Evolutionary conservation across 2,113 vertebrate species (phyloP), one percentile per base, ranked within the genome.

Genomic region (Rhinogobius similis): DNA sequence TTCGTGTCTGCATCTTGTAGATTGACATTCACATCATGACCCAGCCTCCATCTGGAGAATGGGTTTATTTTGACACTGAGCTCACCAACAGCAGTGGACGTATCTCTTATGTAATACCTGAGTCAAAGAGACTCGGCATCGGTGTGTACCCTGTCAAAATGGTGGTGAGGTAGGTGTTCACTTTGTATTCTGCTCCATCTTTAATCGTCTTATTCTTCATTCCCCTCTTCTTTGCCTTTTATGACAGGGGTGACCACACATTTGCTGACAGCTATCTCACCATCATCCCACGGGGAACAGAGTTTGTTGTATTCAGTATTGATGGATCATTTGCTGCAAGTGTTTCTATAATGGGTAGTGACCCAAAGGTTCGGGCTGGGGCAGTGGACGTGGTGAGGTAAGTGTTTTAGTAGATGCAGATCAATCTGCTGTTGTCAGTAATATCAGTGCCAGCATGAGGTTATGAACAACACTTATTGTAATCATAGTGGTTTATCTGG

Each of bases 291-390:
- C 94, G 89, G 68, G 94, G 94, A 77, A 97, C 96, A 0, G 97
- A 99, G 91, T 97, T 97, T 0, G 98, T 99, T 16, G 98, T 98
- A 67, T 99, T 99, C 93, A 99, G 98, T 73, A 99, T 99, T 0
- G 98, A 99, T 0, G 97, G 98, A 23, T 99, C 98, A 16, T 99
- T 99, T 10, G 97, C 98, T 0, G 98, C 98, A 85, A 99, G 98
- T 0, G 96, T 99, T n/a, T 99, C 98, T 62, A 98, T 99, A 86
- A 99, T 99, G 98, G 98, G 98, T 79, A 99, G 98, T 0, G 98
- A 99, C 88, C 98, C 98, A 68, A 99, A 99, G 87, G 98, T 99
- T 76, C 91, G 98, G 2, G 96, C 98, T 0, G 97, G 98, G 52
- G 98, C 97, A 0, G 98, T 99, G 32, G 98, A 99, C 0, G 97